Conservation (phyloP, 1,140 invertebrate genomes). For the Megalopta genalis region DNA sequence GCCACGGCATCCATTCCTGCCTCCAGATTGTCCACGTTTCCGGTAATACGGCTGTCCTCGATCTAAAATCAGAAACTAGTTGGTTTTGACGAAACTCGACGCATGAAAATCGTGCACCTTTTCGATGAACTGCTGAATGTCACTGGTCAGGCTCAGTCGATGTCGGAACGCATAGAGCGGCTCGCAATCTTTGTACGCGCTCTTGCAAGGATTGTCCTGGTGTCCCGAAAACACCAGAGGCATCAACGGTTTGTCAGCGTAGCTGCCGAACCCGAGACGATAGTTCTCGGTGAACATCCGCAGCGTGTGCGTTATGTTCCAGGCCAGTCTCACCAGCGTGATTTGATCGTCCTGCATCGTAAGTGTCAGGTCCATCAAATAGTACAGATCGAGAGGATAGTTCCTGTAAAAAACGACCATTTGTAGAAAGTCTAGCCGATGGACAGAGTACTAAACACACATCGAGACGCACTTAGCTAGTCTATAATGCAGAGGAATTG, state of each 20-base stretch:
- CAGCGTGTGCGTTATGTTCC: slow-evolving; percentile 83
- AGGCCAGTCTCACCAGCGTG: slow-evolving; percentile 88
- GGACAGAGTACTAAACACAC: too few species aligned
- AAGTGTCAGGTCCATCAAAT: slow-evolving; percentile 94
- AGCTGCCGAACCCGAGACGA: slow-evolving; percentile 88
- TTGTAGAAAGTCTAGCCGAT: not conserved
- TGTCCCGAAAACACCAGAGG: slow-evolving; percentile 80
- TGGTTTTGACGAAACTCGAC: too few species aligned
- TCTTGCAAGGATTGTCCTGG: slow-evolving; percentile 70
- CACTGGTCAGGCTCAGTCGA: slow-evolving; percentile 73
- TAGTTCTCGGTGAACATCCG: slow-evolving; percentile 90
- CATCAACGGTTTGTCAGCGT: slow-evolving; percentile 88
- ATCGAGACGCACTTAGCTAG: slow-evolving; percentile 75
- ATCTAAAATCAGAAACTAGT: slow-evolving; percentile 44
- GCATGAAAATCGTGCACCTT: slow-evolving; percentile 41
- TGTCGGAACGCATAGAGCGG: slow-evolving; percentile 79
- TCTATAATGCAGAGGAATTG: slow-evolving; percentile 81
- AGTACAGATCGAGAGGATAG: slow-evolving; percentile 96
- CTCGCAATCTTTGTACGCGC: slow-evolving; percentile 68
- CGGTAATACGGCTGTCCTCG: slow-evolving; percentile 75
- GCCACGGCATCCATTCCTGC: slow-evolving; percentile 83
- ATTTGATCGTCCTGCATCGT: slow-evolving; percentile 94
- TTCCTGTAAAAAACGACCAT: slow-evolving; percentile 81
- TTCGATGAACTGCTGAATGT: slow-evolving; percentile 73
- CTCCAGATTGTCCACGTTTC: slow-evolving; percentile 82